A percentile compares a stretch with the other conserved stretches of the same genome.
Conservation (phyloP, 92 coral and sea anemone species). For the Isaurus tuberculatus region DNA sequence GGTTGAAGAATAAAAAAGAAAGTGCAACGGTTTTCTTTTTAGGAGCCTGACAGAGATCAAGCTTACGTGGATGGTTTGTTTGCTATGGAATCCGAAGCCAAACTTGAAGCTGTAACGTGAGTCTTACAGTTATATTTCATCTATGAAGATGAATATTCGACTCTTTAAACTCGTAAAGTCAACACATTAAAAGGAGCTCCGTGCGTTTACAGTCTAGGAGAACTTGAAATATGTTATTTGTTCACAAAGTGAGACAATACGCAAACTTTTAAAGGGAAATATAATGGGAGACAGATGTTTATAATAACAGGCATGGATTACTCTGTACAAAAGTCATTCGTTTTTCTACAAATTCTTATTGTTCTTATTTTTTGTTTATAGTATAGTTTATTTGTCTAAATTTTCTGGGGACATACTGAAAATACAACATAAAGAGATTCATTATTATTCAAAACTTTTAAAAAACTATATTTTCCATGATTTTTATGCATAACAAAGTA, state of each 20-base stretch:
- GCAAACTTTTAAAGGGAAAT: not conserved
- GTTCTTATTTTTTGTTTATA: too few species aligned
- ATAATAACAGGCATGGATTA: too few species aligned
- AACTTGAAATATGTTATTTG: not conserved
- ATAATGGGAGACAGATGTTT: too few species aligned
- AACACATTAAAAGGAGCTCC: not conserved
- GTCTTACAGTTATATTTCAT: constrained; percentile 13
- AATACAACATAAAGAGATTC: too few species aligned
- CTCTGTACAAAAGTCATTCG: too few species aligned
- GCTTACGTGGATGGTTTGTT: constrained; percentile 75
- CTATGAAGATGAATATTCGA: not conserved
- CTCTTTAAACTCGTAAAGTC: not conserved
- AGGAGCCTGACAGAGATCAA: constrained; percentile 91
- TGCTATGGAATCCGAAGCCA: constrained; percentile 72
- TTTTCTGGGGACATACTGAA: too few species aligned
- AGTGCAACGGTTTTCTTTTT: not conserved
- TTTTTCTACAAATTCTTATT: too few species aligned
- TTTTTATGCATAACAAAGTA: too few species aligned
- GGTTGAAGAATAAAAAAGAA: not conserved
- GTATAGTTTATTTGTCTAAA: too few species aligned
- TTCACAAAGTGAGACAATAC: not conserved
- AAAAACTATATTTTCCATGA: too few species aligned
- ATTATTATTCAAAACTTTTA: too few species aligned
- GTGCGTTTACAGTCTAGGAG: not conserved
- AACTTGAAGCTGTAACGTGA: constrained; percentile 93